Evolutionary conservation across 2,113 vertebrate species (phyloP).

Genomic region (Lagopus muta): DNA sequence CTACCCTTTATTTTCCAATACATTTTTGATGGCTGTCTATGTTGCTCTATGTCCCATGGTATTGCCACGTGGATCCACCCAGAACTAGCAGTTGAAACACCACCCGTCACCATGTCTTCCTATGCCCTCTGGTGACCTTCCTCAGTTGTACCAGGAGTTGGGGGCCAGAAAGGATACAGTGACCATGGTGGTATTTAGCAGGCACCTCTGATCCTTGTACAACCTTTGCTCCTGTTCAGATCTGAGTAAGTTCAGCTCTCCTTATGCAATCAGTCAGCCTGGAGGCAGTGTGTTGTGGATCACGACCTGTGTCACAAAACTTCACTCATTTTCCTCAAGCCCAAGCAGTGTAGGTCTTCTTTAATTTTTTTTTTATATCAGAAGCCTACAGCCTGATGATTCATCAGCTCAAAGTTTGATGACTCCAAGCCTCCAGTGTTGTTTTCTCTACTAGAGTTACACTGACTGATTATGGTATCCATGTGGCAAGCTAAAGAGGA

Average conservation of each 20-base stretch:
- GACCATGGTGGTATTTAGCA: not conserved
- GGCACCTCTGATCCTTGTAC: not conserved
- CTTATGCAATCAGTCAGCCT: not conserved
- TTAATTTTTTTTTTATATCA: not conserved
- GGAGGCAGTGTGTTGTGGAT: rapidly evolving
- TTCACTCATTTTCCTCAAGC: not conserved
- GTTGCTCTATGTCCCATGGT: not conserved
- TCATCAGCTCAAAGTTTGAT: not conserved
- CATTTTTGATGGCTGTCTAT: not conserved
- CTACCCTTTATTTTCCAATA: not conserved
- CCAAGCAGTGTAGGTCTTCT: not conserved
- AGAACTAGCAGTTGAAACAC: not conserved
- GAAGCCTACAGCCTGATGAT: not conserved
- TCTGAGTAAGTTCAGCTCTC: not conserved
- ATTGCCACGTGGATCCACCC: not conserved
- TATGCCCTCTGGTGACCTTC: not conserved
- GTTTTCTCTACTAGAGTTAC: not conserved
- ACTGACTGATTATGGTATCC: not conserved
- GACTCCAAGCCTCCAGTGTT: not conserved
- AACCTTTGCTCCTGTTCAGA: not conserved
- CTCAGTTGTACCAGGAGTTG: rapidly evolving
- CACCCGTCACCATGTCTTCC: not conserved
- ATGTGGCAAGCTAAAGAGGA: not conserved
- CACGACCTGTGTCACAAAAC: not conserved
- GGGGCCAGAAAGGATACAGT: no score